Evolutionary conservation across 2,797 vertebrate genomes (phyloP).

Genomic region (Premnoplex brunnescens): DNA sequence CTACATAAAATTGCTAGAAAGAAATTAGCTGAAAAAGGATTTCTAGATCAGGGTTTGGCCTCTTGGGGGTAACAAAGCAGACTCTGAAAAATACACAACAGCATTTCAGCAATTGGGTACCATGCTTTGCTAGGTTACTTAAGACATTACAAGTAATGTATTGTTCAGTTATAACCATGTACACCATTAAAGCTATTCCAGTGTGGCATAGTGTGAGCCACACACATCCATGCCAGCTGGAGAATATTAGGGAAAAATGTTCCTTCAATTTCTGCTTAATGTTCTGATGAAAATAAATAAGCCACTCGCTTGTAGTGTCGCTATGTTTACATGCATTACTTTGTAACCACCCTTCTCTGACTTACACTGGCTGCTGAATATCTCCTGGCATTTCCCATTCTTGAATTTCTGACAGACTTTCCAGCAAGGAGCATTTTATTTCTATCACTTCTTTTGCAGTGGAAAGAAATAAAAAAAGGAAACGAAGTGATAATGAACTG

Average conservation of each 20-base stretch:
- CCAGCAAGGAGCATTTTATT: conserved; percentile 21
- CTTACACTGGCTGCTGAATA: not conserved
- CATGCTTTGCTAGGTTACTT: conserved; percentile 70
- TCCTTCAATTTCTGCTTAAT: conserved; percentile 79
- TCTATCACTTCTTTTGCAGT: conserved; percentile 3
- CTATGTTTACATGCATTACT: conserved; percentile 63
- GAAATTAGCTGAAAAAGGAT: conserved; percentile 72
- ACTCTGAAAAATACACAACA: conserved; percentile 43
- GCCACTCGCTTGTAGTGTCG: conserved; percentile 33
- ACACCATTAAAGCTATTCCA: conserved; percentile 74
- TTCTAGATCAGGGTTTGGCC: conserved; percentile 56
- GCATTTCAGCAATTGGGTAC: conserved; percentile 61
- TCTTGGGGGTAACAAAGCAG: conserved; percentile 72
- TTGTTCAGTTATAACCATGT: conserved; percentile 67
- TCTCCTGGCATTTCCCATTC: not conserved
- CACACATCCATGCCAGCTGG: conserved; percentile 56
- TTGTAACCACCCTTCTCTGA: conserved; percentile 14
- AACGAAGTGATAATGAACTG: conserved; percentile 41
- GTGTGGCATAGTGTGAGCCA: conserved; percentile 69
- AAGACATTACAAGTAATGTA: conserved; percentile 73
- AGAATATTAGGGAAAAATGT: conserved; percentile 70
- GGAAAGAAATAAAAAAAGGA: not conserved
- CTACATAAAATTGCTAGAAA: conserved; percentile 60
- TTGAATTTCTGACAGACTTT: conserved; percentile 46
- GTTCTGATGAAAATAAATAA: conserved; percentile 76